Evolutionary conservation across 2,888 invertebrate genomes (phyloP).

Genomic region (Tolmerus cingulatus): DNA sequence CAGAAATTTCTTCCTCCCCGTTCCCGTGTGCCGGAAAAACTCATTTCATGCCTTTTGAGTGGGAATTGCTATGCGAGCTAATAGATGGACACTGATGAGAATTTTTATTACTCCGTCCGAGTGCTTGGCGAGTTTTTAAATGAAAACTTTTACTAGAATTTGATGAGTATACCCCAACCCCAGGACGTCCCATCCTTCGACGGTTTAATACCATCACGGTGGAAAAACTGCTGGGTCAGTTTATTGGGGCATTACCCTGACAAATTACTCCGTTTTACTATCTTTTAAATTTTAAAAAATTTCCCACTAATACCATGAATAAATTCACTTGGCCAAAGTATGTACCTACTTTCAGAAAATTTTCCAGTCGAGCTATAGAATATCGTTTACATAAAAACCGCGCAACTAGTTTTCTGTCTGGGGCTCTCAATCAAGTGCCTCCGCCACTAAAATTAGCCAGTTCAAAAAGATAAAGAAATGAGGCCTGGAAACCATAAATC

Average conservation of each 20-base stretch:
- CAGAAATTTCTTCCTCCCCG: not conserved
- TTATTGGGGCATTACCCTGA: not conserved
- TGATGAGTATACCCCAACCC: not conserved
- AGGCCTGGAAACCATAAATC: not conserved
- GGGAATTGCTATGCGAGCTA: slow-evolving; percentile 2
- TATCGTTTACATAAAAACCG: not conserved
- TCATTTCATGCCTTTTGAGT: slow-evolving; percentile 36
- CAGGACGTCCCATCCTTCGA: not conserved
- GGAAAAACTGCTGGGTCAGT: not conserved
- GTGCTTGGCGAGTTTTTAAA: not conserved
- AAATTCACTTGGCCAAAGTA: not conserved
- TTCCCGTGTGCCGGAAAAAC: not conserved
- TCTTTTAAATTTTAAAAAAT: not conserved
- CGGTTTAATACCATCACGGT: not conserved
- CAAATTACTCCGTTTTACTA: not conserved
- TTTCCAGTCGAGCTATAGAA: not conserved
- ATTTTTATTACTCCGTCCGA: slow-evolving; percentile 7
- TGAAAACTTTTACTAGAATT: not conserved
- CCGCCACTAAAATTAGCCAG: not conserved
- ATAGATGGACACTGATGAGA: slow-evolving; percentile 13
- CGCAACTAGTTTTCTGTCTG: not conserved
- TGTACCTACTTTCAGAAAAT: not conserved
- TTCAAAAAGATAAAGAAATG: not conserved
- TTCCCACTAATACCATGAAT: not conserved
- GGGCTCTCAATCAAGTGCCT: not conserved